phyloP scores from a whole-genome alignment of 2,888 invertebrate species.

The Ametastegia equiseti region DNA sequence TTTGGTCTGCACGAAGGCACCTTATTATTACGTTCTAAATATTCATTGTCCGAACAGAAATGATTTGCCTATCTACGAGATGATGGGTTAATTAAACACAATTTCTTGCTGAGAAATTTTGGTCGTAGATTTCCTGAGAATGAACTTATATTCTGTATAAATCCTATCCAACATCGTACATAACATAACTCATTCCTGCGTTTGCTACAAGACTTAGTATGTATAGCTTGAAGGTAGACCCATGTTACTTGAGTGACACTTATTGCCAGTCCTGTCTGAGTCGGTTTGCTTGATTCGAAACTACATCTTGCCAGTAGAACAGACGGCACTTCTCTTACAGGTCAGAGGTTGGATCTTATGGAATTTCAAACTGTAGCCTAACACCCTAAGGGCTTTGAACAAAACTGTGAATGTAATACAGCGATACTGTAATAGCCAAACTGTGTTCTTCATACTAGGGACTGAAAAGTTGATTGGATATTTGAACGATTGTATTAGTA shows the following conservation, averaged over 20 bases:
- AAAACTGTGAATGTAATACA: background rate
- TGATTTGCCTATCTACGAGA: background rate
- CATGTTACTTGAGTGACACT: constrained; percentile 66
- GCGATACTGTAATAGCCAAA: constrained; percentile 8
- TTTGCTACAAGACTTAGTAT: constrained; percentile 28
- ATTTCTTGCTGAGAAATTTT: background rate
- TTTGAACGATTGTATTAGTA: background rate
- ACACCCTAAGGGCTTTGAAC: background rate
- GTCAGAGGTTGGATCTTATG: constrained; percentile 21
- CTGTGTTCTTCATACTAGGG: background rate
- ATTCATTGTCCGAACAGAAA: background rate
- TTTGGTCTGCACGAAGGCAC: background rate
- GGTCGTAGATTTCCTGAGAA: background rate
- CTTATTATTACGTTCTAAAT: too few relatives aligned
- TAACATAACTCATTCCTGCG: constrained; percentile 28
- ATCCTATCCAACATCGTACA: background rate
- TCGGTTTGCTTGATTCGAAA: constrained; percentile 37
- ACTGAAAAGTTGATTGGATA: background rate
- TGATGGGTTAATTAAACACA: background rate
- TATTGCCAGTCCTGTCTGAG: constrained; percentile 61
- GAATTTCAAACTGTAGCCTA: background rate
- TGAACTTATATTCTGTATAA: background rate
- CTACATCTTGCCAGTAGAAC: constrained; percentile 1
- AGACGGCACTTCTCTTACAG: background rate
- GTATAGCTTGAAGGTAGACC: constrained; percentile 49